These are phyloP conservation scores for Pelecanus crispus DNA, from an alignment of 2,113 vertebrate genomes.

Conservation along the genomic window DNA sequence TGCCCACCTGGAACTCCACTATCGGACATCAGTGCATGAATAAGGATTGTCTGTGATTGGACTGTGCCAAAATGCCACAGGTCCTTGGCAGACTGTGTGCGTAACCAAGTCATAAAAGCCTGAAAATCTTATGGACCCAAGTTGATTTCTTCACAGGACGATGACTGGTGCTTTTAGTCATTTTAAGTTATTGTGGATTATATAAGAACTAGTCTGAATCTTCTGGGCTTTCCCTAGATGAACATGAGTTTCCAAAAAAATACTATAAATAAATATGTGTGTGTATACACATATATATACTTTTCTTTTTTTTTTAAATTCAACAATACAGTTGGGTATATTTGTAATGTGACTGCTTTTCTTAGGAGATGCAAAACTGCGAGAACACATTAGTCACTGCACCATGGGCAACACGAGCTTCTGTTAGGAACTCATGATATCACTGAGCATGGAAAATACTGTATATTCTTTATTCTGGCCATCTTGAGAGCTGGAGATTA, in stretches of 20 bases:
- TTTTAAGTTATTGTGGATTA: neutral
- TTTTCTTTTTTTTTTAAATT: neutral
- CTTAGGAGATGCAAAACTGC: neutral
- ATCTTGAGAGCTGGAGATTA: neutral
- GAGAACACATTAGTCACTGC: neutral
- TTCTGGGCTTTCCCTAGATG: neutral
- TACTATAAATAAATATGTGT: neutral
- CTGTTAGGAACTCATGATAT: neutral
- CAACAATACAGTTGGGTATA: neutral
- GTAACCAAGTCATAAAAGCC: neutral
- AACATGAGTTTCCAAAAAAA: neutral
- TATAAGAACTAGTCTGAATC: neutral
- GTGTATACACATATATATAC: fast-evolving
- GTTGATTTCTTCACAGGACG: neutral
- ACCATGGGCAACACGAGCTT: neutral
- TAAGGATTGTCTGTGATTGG: neutral
- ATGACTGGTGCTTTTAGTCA: neutral
- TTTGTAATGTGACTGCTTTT: neutral
- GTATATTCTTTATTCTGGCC: neutral
- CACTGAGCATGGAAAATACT: neutral
- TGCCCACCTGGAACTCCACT: neutral
- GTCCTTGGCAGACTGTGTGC: neutral
- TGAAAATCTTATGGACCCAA: neutral
- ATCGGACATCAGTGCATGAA: neutral
- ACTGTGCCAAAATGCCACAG: neutral